Evolutionary conservation across 1,140 invertebrate species (phyloP), one percentile per base, ranked within the genome.

Genomic region (Bombus superbus): DNA sequence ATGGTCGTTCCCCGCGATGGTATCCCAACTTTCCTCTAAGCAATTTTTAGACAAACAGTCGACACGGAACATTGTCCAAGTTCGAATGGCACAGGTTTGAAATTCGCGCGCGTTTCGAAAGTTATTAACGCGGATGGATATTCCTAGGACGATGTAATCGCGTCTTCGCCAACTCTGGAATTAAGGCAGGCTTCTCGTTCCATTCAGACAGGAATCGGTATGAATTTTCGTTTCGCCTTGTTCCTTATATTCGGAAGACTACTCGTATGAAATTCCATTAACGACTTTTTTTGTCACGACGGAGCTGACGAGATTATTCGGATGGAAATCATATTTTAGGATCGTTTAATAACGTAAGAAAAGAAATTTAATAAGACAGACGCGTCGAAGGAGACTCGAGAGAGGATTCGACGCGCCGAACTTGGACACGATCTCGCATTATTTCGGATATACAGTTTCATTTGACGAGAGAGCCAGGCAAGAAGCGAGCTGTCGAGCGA

Each of bases 381-480:
- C n/a, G 18, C 13, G 25, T 38, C 28, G 10, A 22, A 8, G 68
- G 25, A 38, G 28, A 38, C 35, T 38, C 18, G 10, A 28, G 18
- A 10, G 35, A 15, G n/a, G 22, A 59, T 57, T 57, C 13, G 75
- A 6, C 22, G 15, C 3, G 71, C 40, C 15, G 42, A 74, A 47
- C n/a, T 74, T 47, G 11, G 18, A 47, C 72, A 25, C 28, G 42
- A 74, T 47, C 42, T 74, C 22, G 40, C 75, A 18, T 77, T 77
- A 77, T 77, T 62, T 62, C 28, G n/a, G 15, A 74, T 74, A 28
- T n/a, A 42, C 75, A 62, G 75, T 77, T 77, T 62, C 75, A 77
- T 77, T 77, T 42, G 75, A 28, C 28, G 75, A 62, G 22, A 77
- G 15, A 77, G 57, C 28, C 22, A 11, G 35, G 25, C 35, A 47